Evolutionary conservation across 2,113 vertebrate species (phyloP).

Genomic region (Speoplatyrhinus poulsoni): DNA sequence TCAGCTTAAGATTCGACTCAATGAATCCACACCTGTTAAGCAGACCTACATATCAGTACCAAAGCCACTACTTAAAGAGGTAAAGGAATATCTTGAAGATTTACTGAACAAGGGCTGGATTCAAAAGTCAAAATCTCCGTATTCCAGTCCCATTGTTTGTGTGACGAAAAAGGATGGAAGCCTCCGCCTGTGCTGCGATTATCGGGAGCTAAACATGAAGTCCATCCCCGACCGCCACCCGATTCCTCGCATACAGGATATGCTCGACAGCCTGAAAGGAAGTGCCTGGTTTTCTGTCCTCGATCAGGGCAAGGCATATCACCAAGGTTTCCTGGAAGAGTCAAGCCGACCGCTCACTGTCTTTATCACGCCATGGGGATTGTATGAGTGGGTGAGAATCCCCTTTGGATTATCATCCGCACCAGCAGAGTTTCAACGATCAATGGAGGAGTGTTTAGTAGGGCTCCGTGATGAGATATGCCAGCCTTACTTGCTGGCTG

Average conservation of each 20-base stretch:
- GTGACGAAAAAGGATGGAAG: no score
- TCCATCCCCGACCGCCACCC: background rate
- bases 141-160: conserved; percentile 20
- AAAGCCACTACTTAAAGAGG: no score
- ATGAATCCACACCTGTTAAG: conserved; percentile 6
- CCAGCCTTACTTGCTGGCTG: conserved; percentile 12
- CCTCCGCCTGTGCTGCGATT: no score
- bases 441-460: conserved; percentile 23
- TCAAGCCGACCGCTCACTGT: background rate
- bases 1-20: conserved; percentile 10
- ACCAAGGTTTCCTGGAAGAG: conserved; percentile 15
- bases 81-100: no score
- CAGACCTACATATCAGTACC: background rate
- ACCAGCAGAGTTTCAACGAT: conserved; percentile 16
- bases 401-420: conserved; percentile 18
- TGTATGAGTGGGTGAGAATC: no score
- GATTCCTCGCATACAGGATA: conserved; percentile 8
- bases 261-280: conserved; percentile 2
- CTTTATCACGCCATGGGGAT: no score
- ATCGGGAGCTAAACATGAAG: no score
- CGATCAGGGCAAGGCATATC: conserved; percentile 1
- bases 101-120: no score
- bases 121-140: no score
- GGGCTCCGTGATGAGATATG: conserved; percentile 21
- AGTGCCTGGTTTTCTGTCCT: conserved; percentile 21